phyloP scores from a whole-genome alignment of 2,888 invertebrate genomes.

The Dryobotodes eremita region DNA sequence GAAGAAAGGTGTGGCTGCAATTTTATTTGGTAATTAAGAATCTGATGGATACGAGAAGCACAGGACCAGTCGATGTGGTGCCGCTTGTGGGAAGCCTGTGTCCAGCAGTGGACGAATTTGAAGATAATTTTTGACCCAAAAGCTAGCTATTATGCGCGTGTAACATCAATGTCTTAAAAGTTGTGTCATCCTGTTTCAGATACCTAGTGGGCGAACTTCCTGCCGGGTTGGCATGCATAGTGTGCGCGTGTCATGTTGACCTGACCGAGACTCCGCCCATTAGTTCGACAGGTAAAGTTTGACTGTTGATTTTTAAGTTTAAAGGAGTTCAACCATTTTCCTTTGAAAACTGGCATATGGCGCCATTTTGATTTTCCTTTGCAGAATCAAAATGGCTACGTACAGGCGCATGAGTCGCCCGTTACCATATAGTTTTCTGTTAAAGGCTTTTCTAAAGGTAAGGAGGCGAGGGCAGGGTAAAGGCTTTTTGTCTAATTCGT shows the following conservation, averaged over 20 bases:
- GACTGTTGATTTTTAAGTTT: background rate
- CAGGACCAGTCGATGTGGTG: background rate
- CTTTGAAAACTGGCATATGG: background rate
- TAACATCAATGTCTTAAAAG: background rate
- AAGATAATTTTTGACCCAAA: background rate
- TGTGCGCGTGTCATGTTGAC: background rate
- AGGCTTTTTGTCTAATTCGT: background rate
- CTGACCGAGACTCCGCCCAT: background rate
- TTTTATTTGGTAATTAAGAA: no score
- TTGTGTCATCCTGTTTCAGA: constrained; percentile 15
- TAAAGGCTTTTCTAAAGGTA: background rate
- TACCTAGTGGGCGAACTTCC: background rate
- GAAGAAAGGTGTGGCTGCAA: no score
- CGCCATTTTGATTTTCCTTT: background rate
- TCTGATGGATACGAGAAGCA: no score
- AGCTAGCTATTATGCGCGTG: background rate
- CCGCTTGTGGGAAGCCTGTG: background rate
- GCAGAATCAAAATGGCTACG: constrained; percentile 11
- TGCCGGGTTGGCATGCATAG: constrained; percentile 2
- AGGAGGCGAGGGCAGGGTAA: background rate
- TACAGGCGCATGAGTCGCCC: no score
- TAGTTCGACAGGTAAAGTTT: constrained; percentile 7
- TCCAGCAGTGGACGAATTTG: background rate
- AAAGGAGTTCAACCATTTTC: background rate
- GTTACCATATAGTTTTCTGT: background rate